Evolutionary conservation across 2,888 invertebrate species (phyloP), one percentile per base, ranked within the genome.

Genomic region (Hoplodrina blanda): DNA sequence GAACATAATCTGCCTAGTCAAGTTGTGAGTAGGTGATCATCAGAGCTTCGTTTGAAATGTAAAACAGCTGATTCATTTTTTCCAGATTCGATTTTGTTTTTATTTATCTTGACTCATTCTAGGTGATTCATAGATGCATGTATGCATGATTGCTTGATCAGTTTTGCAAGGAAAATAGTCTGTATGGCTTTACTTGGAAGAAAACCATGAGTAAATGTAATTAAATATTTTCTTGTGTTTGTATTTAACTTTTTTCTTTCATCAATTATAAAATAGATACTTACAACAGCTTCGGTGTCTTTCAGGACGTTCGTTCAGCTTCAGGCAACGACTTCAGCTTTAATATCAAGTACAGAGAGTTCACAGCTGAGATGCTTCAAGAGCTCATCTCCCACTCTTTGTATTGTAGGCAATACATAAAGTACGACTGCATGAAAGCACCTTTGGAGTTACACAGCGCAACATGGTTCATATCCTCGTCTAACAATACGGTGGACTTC

Each of bases 1-100:
- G 98, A 98, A 88, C 99, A 99, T 89, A 99, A 99, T 94, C 92
- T 99, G 53, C 98, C 98, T 0, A 98, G 98, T 87, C 98, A 99
- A 96, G 97, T 98, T 83, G 97, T 97, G 86, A 95, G 94, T 92
- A 77, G 10, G 4, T 7, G 46, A 46, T 46, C 46, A 17, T 17
- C 46, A 46, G 4, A 17, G 41, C 41, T 41, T 46, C 17, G 15
- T 46, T 17, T 46, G 46, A 46, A 15, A 17, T 17, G 11, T 46
- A 17, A 46, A 46, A 46, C 46, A 46, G 2, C 44, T 59, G 15
- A 10, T 44, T 11, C 3, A 41, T 13, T 19, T 0, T 20, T 46
- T 62, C 7, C 20, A 52, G 44, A 37, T 37, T 46, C 15, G 3
- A 6, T 15, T 17, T 46, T 46, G 17, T 17, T 17, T 46, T 15